Conservation (phyloP, 2,113 vertebrate genomes). For the Vombatus ursinus region DNA sequence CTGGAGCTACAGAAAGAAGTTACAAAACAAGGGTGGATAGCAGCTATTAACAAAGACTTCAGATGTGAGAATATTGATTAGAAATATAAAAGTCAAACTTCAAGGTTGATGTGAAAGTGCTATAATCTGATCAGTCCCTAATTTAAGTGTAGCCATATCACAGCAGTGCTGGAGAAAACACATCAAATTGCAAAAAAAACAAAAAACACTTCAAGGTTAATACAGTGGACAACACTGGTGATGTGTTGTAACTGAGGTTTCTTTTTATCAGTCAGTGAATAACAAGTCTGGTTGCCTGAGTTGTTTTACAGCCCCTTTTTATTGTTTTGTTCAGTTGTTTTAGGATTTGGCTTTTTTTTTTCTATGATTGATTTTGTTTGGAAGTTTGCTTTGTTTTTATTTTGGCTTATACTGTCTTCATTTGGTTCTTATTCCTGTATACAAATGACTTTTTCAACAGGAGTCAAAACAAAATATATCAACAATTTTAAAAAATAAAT, state of each 20-base stretch:
- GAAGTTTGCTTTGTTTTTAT: neutral
- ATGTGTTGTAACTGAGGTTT: neutral
- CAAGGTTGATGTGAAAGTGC: conserved; percentile 4
- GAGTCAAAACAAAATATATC: neutral
- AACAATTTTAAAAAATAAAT: neutral
- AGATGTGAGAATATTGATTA: neutral
- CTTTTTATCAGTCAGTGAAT: neutral
- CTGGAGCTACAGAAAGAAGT: neutral
- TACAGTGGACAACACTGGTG: neutral
- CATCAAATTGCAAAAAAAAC: neutral
- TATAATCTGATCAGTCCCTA: neutral
- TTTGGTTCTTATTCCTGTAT: neutral
- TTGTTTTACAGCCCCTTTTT: neutral
- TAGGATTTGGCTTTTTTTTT: neutral
- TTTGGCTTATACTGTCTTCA: neutral
- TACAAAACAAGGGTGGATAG: neutral
- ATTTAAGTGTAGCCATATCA: neutral
- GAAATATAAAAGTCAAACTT: conserved; percentile 2
- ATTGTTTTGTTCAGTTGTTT: neutral
- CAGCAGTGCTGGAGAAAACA: neutral
- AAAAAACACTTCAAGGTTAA: neutral
- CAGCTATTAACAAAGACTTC: conserved; percentile 22
- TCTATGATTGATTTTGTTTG: neutral
- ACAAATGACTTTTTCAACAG: neutral
- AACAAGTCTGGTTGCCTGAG: neutral